Base-by-base conservation (phyloP, 2,888 invertebrate genomes). In the Entomobrya proxima region DNA sequence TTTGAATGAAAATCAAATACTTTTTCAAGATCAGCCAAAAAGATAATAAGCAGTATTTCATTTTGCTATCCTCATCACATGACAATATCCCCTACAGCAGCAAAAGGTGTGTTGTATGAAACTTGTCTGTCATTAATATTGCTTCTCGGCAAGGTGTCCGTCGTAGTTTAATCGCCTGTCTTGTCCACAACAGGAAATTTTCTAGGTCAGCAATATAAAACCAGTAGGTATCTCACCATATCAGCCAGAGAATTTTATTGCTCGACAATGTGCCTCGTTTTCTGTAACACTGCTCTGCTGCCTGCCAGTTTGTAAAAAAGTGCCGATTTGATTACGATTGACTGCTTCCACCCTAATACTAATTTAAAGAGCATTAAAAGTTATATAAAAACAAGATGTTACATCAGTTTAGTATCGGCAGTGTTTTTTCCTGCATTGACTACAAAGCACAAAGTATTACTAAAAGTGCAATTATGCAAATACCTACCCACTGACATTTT, bases 171-270 rank as follows among this genome's bases (percentile, higher is more conserved):
- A 32, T 64, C 64, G 32, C 3, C 52, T 52, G 35, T n/a, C n/a
- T n/a, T n/a, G n/a, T 44, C 50, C 35, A 27, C 72, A 72, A 80
- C 80, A 80, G 80, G 80, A 80, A 72, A 80, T 72, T 78, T 80
- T 80, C 80, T 80, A 72, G 80, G 80, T 80, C 80, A 80, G n/a
- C 77, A 77, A n/a, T 55, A 72, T 72, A 72, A 72, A 72, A 47
- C 72, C 64, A 72, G 72, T 47, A 72, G 47, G 40, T 27, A 32
- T 37, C n/a, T 37, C 35, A 72, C 13, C 44, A 5, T 44, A 72
- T 24, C 37, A 67, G 40, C 44, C 44, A 40, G 44, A 40, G 44
- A 11, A 15, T 15, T 40, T 15, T 40, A 40, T 40, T 15, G 44
- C 44, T 15, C n/a, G n/a, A n/a, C n/a, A n/a, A n/a, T n/a, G n/a